Percentiles rank a stretch among this genome's conserved stretches.
Evolutionary conservation across 2,888 invertebrate genomes (phyloP).

Genomic region (Aethes cnicana): DNA sequence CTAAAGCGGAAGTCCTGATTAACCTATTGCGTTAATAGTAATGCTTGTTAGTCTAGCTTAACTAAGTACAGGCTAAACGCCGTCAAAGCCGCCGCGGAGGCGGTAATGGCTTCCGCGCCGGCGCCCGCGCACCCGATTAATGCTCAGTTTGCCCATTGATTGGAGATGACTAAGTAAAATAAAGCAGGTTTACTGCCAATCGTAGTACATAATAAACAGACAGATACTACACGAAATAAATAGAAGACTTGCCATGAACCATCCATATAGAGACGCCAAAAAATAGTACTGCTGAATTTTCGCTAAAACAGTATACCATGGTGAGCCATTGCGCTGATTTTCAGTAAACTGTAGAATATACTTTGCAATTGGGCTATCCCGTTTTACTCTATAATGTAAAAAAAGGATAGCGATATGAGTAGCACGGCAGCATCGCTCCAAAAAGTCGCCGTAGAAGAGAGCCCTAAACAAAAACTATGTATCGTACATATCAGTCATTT

Average conservation of each 20-base stretch:
- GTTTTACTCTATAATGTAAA: no score
- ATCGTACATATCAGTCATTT: no score
- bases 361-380: no score
- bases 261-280: no score
- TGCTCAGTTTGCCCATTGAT: constrained; percentile 25
- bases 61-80: constrained; percentile 38
- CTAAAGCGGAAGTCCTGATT: constrained; percentile 10
- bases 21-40: constrained; percentile 6
- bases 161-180: not conserved
- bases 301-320: no score
- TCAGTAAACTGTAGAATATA: no score
- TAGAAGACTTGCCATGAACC: not conserved
- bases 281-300: no score
- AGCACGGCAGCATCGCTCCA: no score
- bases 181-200: not conserved
- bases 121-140: constrained; percentile 46
- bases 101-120: constrained; percentile 51
- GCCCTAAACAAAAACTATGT: not conserved
- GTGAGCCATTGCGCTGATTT: no score
- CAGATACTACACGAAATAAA: not conserved
- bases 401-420: no score
- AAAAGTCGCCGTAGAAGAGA: no score
- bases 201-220: not conserved
- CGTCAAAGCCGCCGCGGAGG: constrained; percentile 56
- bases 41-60: constrained; percentile 29